Base-by-base conservation (phyloP, 2,888 invertebrate species). In the Prenolepis imparis region DNA sequence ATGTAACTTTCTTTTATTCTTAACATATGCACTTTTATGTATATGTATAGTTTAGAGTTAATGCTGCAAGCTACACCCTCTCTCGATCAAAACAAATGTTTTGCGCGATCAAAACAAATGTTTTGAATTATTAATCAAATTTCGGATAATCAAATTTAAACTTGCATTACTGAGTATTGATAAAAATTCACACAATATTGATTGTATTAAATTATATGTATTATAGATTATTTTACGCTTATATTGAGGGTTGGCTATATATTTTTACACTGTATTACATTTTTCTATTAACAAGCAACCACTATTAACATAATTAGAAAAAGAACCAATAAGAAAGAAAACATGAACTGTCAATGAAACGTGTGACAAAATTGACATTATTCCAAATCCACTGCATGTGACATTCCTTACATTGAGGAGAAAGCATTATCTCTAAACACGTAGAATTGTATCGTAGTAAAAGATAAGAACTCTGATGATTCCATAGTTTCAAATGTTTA, bases 371-470 rank as follows among this genome's bases (percentile, higher is more conserved):
- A 77, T 67, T 67, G 77, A 28, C 55, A 57, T 6, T 18, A 24
- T 52, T 55, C 39, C 12, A 18, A 82, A 75, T n/a, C 21, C 48
- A 75, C 67, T 84, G 81, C 81, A 70, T 80, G 85, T 80, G 85
- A 89, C 72, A 75, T 57, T 75, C 36, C 61, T 66, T 21, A 85
- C 41, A 57, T 84, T 59, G 44, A 36, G 75, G 84, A 85, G 82
- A 86, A 89, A 91, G 91, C 91, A 91, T 91, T 91, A 91, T 86
- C 91, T 91, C 88, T 91, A 90, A 90, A 91, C 86, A 67, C 73
- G 39, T 80, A 61, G 68, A 70, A 82, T 36, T 52, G 1, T 87
- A 84, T 63, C 52, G 55, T 61, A 63, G 39, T 28, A 59, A 78
- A 82, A 74, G 8, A 59, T 78, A 78, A 78, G 82, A 67, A 82